phyloP scores from a whole-genome alignment of 2,888 invertebrate species.

The Xestia xanthographa region DNA sequence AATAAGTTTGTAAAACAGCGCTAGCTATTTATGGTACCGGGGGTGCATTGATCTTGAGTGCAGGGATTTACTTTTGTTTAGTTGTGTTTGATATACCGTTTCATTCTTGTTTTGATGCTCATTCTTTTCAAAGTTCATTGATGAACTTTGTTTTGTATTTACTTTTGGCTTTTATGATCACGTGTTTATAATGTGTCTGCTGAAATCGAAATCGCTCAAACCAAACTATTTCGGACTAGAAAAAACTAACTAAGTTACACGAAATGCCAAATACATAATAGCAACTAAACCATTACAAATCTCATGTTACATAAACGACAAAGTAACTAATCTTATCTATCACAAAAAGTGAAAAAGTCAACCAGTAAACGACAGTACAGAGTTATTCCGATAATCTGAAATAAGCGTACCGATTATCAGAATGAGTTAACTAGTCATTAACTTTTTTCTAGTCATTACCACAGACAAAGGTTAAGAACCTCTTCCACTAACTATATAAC shows the following conservation, averaged over 20 bases:
- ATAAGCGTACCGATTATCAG: constrained; percentile 48
- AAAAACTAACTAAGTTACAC: background rate
- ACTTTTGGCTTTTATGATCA: background rate
- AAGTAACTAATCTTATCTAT: background rate
- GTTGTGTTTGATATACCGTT: constrained; percentile 19
- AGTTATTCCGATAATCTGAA: constrained; percentile 41
- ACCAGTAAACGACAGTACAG: background rate
- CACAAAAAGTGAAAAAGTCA: constrained; percentile 19
- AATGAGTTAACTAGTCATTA: constrained; percentile 66
- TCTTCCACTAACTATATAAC: constrained; percentile 58
- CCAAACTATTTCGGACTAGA: background rate
- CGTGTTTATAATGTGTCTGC: background rate
- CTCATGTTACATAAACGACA: background rate
- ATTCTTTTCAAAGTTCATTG: background rate
- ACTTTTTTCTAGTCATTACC: constrained; percentile 66
- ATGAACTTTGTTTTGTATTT: background rate
- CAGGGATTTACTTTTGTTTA: constrained; percentile 51
- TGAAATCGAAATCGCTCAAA: background rate
- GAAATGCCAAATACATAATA: background rate
- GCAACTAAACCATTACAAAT: background rate
- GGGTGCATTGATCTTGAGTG: constrained; percentile 82
- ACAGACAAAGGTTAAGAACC: constrained; percentile 72
- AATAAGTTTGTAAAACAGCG: constrained; percentile 61
- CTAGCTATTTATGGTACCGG: constrained; percentile 78
- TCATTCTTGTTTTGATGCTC: constrained; percentile 7